A percentile compares a stretch with the other conserved stretches of the same genome.
Conservation (phyloP, 2,797 vertebrate species). For the Girardinus metallicus region DNA sequence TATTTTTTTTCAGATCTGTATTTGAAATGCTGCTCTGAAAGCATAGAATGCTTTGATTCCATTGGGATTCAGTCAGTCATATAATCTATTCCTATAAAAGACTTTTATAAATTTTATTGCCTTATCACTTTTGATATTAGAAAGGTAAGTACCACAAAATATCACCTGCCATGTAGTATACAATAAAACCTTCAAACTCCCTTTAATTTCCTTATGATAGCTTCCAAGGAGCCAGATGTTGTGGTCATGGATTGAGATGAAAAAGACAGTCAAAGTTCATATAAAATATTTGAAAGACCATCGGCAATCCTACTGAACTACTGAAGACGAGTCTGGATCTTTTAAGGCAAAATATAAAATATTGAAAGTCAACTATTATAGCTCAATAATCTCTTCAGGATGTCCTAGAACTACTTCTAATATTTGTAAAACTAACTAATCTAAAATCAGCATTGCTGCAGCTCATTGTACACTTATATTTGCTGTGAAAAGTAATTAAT, state of each 20-base stretch:
- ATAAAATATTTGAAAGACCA: background rate
- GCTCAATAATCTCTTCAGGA: background rate
- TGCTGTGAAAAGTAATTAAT: background rate
- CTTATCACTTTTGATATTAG: background rate
- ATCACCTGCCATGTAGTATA: background rate
- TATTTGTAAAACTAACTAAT: background rate
- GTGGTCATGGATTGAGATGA: background rate
- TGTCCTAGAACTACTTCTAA: background rate
- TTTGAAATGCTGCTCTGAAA: background rate
- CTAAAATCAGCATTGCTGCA: background rate
- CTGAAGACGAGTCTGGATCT: background rate
- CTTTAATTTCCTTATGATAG: background rate
- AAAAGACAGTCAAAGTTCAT: background rate
- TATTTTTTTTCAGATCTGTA: background rate
- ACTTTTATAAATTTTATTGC: background rate
- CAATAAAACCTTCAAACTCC: background rate
- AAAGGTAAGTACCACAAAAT: background rate
- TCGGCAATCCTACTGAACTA: background rate
- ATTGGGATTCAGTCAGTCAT: background rate
- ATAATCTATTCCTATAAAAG: background rate
- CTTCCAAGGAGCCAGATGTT: background rate
- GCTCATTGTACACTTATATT: background rate
- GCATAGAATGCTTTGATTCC: background rate
- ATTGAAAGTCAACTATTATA: background rate
- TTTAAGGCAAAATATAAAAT: background rate